A percentile compares a stretch with the other conserved stretches of the same genome.
Evolutionary conservation across 2,888 invertebrate genomes (phyloP).

Genomic region (Xylota sylvarum): DNA sequence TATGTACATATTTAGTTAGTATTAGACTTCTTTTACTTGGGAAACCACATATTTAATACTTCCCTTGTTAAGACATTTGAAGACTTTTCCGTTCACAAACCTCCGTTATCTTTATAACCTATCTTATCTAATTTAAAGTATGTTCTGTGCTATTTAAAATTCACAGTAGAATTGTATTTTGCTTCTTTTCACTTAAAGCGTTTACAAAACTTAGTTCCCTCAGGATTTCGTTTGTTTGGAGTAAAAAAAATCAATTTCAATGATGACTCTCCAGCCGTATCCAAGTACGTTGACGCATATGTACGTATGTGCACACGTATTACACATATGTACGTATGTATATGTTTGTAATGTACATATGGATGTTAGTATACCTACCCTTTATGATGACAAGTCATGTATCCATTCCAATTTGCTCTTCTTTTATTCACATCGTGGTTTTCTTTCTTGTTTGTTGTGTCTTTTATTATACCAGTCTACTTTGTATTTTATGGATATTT

Average conservation of each 20-base stretch:
- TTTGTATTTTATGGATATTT: slow-evolving; percentile 42
- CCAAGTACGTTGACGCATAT: not conserved
- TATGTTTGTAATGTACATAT: not conserved
- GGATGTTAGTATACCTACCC: not conserved
- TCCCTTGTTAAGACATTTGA: no score
- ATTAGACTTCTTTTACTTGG: no score
- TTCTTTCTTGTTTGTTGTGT: slow-evolving; percentile 17
- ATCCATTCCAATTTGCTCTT: slow-evolving; percentile 26
- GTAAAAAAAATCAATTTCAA: slow-evolving; percentile 36
- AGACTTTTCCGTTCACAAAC: no score
- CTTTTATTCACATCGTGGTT: slow-evolving; percentile 47
- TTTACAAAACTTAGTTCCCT: not conserved
- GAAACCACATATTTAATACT: no score
- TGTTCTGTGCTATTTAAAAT: no score
- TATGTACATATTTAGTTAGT: no score
- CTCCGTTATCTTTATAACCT: no score
- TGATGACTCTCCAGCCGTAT: not conserved
- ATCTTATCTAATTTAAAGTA: no score
- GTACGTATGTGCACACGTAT: no score
- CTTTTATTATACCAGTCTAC: slow-evolving; percentile 56
- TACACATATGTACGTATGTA: not conserved
- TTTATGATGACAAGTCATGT: slow-evolving; percentile 31
- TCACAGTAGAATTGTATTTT: no score
- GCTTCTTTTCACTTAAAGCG: not conserved
- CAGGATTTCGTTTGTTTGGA: slow-evolving; percentile 16